Conservation (phyloP, 2,113 vertebrate species). For the Alosa alosa region DNA sequence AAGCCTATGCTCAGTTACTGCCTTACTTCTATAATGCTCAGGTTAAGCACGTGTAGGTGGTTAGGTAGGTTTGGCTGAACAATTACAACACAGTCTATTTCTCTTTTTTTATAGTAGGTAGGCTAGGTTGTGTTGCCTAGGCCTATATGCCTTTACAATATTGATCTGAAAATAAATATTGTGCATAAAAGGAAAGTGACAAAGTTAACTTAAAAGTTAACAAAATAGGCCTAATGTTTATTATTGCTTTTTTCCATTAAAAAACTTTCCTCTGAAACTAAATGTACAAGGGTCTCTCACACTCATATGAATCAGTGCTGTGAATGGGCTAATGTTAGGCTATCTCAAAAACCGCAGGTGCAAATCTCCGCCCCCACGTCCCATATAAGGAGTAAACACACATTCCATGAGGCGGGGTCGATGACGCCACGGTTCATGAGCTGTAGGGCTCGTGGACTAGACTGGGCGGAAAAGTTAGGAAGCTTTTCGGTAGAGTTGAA, state of each 20-base stretch:
- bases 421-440: constrained; percentile 69
- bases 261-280: not conserved
- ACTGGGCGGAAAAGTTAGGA: constrained; percentile 39
- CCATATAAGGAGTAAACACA: constrained; percentile 54
- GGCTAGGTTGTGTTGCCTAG: not conserved
- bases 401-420: constrained; percentile 67
- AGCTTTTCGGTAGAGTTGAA: not conserved
- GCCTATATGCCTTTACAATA: not conserved
- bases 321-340: not conserved
- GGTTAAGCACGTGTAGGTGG: not conserved
- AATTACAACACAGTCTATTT: not conserved
- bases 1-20: not conserved
- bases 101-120: not conserved
- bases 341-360: constrained; percentile 26
- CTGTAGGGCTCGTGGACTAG: constrained; percentile 37
- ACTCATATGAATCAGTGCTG: constrained; percentile 2
- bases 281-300: not conserved
- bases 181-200: not conserved
- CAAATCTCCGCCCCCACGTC: constrained; percentile 46
- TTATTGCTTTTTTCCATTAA: not conserved
- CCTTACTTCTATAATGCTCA: not conserved
- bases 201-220: not conserved
- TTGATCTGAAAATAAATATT: not conserved
- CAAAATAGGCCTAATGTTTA: not conserved
- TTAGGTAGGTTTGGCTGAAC: not conserved